phyloP scores from a whole-genome alignment of 2,888 invertebrate genomes.

The Agrotis segetum region DNA sequence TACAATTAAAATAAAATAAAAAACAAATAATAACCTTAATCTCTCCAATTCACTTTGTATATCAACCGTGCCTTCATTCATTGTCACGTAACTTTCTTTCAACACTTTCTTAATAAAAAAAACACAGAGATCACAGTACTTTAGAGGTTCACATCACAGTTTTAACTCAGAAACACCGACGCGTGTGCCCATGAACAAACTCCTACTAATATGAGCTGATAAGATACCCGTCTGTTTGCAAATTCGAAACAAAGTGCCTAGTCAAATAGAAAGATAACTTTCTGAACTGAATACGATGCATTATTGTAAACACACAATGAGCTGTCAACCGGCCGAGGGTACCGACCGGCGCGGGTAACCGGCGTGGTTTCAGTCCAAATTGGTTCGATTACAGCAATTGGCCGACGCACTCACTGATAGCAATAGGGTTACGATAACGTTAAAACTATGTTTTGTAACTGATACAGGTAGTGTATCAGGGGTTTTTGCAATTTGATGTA shows the following conservation, averaged over 20 bases:
- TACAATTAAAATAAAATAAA: conserved; percentile 5
- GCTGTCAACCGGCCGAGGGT: conserved; percentile 63
- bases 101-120: conserved; percentile 53
- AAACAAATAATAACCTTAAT: conserved; percentile 75
- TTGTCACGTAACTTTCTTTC: conserved; percentile 63
- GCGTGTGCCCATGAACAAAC: conserved; percentile 76
- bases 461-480: conserved; percentile 20
- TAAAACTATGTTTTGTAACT: conserved; percentile 45
- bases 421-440: conserved; percentile 60
- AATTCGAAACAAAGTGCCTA: conserved; percentile 79
- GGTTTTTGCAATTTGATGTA: background rate
- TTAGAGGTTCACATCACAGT: conserved; percentile 76
- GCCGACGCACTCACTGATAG: conserved; percentile 66
- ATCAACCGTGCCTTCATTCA: conserved; percentile 82
- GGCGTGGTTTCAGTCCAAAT: conserved; percentile 74
- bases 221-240: conserved; percentile 84
- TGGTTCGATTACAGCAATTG: conserved; percentile 82
- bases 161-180: conserved; percentile 64
- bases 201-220: conserved; percentile 82
- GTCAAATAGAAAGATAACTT: conserved; percentile 75
- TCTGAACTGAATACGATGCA: conserved; percentile 67
- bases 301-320: conserved; percentile 68
- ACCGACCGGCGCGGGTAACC: conserved; percentile 64
- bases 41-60: conserved; percentile 81
- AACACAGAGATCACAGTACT: conserved; percentile 63